phyloP scores from a whole-genome alignment of 2,113 vertebrate genomes.

The Ibidorhyncha struthersii region DNA sequence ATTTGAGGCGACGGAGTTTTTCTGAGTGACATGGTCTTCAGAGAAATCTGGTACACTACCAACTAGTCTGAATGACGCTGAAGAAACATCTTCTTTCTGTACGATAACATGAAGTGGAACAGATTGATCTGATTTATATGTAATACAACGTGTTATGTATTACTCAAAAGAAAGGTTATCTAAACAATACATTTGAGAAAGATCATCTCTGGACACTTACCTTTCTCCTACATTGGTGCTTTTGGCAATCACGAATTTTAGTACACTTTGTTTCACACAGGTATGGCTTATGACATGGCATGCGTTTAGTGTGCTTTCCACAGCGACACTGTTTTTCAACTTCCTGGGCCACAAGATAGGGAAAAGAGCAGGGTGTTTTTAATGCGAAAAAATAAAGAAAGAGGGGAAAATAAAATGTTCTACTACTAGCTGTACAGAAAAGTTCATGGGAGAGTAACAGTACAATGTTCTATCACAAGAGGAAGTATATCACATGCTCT shows the following conservation, averaged over 20 bases:
- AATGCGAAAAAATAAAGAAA: neutral
- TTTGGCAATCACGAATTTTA: conserved; percentile 86
- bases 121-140: neutral
- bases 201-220: conserved; percentile 47
- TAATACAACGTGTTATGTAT: neutral
- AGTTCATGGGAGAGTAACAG: neutral
- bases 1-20: neutral
- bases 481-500: neutral
- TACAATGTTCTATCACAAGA: neutral
- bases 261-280: conserved; percentile 93
- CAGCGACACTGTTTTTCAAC: conserved; percentile 95
- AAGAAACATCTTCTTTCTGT: neutral
- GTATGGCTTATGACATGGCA: conserved; percentile 94
- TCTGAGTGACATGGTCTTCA: neutral
- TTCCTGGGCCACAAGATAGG: conserved; percentile 76
- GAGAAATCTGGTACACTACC: neutral
- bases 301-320: conserved; percentile 85
- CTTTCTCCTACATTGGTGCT: conserved; percentile 95
- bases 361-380: neutral
- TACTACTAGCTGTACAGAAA: neutral
- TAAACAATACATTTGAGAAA: neutral
- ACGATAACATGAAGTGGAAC: neutral
- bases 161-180: neutral
- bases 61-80: neutral
- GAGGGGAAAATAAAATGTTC: neutral